phyloP scores from a whole-genome alignment of 2,113 vertebrate species.

The Toxostoma redivivum region DNA sequence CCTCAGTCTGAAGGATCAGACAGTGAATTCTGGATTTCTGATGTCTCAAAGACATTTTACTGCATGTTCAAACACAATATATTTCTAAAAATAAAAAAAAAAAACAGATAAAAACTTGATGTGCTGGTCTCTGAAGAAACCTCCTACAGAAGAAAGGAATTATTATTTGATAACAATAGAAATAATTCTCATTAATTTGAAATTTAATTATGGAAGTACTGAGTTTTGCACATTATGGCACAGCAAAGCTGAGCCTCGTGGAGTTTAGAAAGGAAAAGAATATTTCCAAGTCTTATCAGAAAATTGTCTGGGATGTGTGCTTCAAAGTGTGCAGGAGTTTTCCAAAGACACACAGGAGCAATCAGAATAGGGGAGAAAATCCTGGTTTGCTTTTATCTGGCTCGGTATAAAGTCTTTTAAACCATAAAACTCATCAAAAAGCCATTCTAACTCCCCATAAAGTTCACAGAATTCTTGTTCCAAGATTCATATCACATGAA shows the following conservation, averaged over 20 bases:
- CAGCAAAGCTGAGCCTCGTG: not conserved
- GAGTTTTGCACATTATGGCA: not conserved
- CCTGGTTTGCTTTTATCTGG: not conserved
- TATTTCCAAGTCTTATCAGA: not conserved
- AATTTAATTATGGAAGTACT: not conserved
- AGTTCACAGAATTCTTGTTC: not conserved
- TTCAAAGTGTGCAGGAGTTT: not conserved
- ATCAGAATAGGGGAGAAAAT: not conserved
- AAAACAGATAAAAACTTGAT: not conserved
- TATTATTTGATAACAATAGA: not conserved
- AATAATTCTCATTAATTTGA: not conserved
- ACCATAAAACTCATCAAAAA: not conserved
- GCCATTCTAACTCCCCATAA: not conserved
- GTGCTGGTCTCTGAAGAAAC: not conserved
- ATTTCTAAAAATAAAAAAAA: not conserved
- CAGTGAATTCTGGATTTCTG: not conserved
- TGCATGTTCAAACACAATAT: not conserved
- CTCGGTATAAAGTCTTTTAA: not conserved
- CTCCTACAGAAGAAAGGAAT: not conserved
- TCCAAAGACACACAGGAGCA: not conserved
- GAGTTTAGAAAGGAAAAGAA: not conserved
- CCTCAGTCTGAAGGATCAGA: not conserved
- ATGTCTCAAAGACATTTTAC: not conserved
- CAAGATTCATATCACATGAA: not conserved
- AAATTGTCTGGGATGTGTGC: not conserved